Base-by-base conservation (phyloP, 2,888 invertebrate genomes). In the Epirrita christyi region DNA sequence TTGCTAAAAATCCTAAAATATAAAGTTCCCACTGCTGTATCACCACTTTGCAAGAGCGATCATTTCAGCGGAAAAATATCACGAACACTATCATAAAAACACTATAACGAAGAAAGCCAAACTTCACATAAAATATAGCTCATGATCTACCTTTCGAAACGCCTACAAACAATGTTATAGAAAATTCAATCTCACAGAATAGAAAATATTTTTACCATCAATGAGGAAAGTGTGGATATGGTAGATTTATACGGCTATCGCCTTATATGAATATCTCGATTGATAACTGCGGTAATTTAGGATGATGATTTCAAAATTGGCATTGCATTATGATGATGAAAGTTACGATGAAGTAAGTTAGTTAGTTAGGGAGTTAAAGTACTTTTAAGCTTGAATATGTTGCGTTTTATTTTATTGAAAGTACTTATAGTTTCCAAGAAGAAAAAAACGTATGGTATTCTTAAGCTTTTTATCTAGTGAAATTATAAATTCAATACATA, bases 201-300 rank as follows among this genome's bases (percentile, higher is more conserved):
- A 89, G 86, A 85, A 87, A 87, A 88, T 84, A 85, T 86, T 86
- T 88, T 87, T 88, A 88, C 86, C 86, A n/a, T n/a, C n/a, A n/a
- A n/a, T n/a, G n/a, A n/a, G n/a, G n/a, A n/a, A n/a, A 88, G 81
- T 83, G 83, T 85, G 80, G 80, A 82, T 81, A 75, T 75, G 78
- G 72, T 54, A 9, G 47, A 57, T 41, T 54, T 54, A 60, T 45
- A 52, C 37, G 2, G 32, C 32, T 32, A 32, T 9, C 7, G 9
- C 7, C 8, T 7, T 32, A 32, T n/a, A n/a, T 8, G 28, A n/a
- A n/a, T 21, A 21, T 21, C 21, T 4, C 7, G 1, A 32, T 9
- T 32, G 6, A 32, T 32, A 32, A 8, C 32, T 32, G 32, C 2
- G 6, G 32, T 32, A 7, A 32, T 7, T 32, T 32, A 9, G 32